Conservation (phyloP, 1,140 invertebrate species). For the Drosophila albomicans region DNA sequence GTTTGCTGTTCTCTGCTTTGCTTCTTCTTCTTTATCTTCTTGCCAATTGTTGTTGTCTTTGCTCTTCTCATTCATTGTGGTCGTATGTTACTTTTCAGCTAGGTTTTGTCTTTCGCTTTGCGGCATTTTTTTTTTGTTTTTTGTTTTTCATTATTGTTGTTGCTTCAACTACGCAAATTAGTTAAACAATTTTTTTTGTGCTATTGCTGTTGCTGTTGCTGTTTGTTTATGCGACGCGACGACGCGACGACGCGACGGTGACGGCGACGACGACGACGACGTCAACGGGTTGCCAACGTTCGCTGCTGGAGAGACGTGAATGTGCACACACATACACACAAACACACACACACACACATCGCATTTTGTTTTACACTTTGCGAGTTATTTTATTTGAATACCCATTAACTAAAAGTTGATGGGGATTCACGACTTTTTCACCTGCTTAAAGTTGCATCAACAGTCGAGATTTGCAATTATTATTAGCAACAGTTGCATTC, state of each 20-base stretch:
- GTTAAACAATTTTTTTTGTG: constrained; percentile 24
- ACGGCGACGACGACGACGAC: too few species aligned
- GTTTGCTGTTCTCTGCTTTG: not conserved
- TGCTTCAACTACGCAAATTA: constrained; percentile 41
- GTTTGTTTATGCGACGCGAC: constrained; percentile 35
- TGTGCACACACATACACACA: constrained; percentile 11
- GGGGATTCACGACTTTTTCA: too few species aligned
- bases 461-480: too few species aligned
- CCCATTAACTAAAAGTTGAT: not conserved
- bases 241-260: not conserved
- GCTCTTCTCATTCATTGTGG: constrained; percentile 11
- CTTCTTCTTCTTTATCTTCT: too few species aligned
- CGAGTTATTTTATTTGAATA: constrained; percentile 20
- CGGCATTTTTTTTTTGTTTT: constrained; percentile 15
- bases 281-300: constrained; percentile 1
- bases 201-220: not conserved
- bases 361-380: constrained; percentile 40
- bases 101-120: not conserved
- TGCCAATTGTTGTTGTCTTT: not conserved
- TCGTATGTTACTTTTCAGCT: constrained; percentile 6
- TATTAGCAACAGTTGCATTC: too few species aligned
- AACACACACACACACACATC: constrained; percentile 10
- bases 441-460: too few species aligned
- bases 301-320: not conserved
- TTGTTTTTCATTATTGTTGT: not conserved